Conservation (phyloP, 2,888 invertebrate species). For the Hypercompe scribonia region DNA sequence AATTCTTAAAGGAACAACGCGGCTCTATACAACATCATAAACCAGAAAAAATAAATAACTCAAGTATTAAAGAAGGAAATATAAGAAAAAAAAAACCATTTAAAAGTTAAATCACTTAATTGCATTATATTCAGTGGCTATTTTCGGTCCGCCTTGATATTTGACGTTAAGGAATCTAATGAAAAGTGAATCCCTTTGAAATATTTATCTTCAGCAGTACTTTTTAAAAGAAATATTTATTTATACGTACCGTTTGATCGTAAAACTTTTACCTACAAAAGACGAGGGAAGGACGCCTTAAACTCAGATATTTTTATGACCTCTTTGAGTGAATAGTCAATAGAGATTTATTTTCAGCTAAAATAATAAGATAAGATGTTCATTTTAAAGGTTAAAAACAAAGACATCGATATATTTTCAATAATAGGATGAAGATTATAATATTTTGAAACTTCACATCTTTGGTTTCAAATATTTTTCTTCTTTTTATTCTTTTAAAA, state of each 20-base stretch:
- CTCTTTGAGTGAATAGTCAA: conserved; percentile 39
- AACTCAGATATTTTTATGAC: conserved; percentile 45
- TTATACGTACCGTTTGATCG: conserved; percentile 29
- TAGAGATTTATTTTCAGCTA: conserved; percentile 28
- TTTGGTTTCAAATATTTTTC: no score
- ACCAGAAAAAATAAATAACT: no score
- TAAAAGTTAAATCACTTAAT: no score
- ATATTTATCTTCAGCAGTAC: neutral
- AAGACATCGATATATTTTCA: neutral
- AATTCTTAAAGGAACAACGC: no score
- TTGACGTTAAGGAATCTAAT: neutral
- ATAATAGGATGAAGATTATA: neutral
- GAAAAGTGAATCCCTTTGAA: neutral
- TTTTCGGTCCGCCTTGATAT: neutral
- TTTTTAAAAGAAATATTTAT: conserved; percentile 6
- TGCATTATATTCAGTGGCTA: neutral
- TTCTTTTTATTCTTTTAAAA: no score
- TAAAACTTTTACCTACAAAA: conserved; percentile 43
- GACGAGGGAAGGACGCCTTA: conserved; percentile 27
- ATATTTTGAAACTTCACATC: no score
- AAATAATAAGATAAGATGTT: neutral
- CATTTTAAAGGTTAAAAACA: neutral
- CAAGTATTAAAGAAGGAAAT: no score
- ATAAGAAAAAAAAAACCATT: no score
- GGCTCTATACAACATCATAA: no score